These are phyloP conservation scores for Ormia ochracea DNA, from an alignment of 2,888 invertebrate species.

Conservation along the genomic window DNA sequence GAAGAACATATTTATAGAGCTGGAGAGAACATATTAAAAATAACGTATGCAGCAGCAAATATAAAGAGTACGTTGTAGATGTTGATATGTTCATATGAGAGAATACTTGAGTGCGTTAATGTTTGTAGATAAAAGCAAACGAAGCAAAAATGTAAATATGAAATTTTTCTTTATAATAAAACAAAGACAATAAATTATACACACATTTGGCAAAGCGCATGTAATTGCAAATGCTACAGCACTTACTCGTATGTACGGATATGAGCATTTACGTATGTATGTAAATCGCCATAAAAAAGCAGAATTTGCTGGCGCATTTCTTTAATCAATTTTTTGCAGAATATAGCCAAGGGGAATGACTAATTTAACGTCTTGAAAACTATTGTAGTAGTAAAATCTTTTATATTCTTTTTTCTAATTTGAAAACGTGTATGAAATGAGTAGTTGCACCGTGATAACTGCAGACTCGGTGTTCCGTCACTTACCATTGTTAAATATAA, in stretches of 20 bases:
- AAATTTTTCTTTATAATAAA: slow-evolving; percentile 17
- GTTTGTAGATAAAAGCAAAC: slow-evolving; percentile 29
- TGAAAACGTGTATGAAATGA: not conserved
- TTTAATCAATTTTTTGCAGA: not conserved
- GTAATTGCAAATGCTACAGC: slow-evolving; percentile 19
- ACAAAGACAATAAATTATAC: slow-evolving; percentile 17
- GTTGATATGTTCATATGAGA: not conserved
- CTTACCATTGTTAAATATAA: too few species aligned
- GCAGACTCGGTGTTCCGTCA: too few species aligned
- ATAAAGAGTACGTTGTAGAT: not conserved
- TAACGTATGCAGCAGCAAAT: not conserved
- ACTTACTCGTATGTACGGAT: too few species aligned
- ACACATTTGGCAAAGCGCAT: slow-evolving; percentile 24
- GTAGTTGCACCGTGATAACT: too few species aligned
- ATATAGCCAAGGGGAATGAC: slow-evolving; percentile 24
- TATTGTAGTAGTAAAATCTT: not conserved
- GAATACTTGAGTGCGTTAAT: not conserved
- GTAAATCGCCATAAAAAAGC: slow-evolving; percentile 21
- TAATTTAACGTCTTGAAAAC: slow-evolving; percentile 9
- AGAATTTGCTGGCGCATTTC: slow-evolving; percentile 27
- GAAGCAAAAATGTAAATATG: slow-evolving; percentile 27
- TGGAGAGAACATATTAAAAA: slow-evolving; percentile 3
- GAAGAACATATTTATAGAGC: slow-evolving; percentile 14
- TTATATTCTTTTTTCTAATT: not conserved
- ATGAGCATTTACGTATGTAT: too few species aligned